phyloP scores from a whole-genome alignment of 2,113 vertebrate genomes.

The Silurus glanis region DNA sequence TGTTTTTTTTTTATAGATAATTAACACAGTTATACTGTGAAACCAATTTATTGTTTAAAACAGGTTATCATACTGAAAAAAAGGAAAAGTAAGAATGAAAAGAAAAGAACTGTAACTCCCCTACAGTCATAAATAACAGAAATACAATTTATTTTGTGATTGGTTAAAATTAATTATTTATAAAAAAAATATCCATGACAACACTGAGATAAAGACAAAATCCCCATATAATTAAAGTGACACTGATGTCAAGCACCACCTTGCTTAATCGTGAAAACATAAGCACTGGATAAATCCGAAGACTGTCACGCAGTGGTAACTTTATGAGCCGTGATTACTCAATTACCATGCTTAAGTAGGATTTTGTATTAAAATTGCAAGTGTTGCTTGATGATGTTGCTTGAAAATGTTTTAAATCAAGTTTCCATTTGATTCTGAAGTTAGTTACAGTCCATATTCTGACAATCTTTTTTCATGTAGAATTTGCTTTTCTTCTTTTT shows the following conservation, averaged over 20 bases:
- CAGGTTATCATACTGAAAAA: background rate
- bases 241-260: conserved; percentile 18
- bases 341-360: conserved; percentile 26
- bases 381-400: background rate
- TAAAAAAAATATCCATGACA: conserved; percentile 4
- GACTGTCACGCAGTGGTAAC: conserved; percentile 15
- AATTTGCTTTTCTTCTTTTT: background rate
- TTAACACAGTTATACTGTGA: background rate
- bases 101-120: background rate
- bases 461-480: conserved; percentile 1
- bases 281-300: background rate
- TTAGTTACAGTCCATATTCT: background rate
- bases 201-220: conserved; percentile 19
- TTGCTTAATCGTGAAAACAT: background rate
- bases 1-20: background rate
- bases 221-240: conserved; percentile 17
- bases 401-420: background rate
- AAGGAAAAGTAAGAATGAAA: background rate
- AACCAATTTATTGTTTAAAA: background rate
- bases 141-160: conserved; percentile 6
- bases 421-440: background rate
- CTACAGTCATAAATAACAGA: background rate
- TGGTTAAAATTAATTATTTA: background rate
- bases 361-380: conserved; percentile 14
- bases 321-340: conserved; percentile 33